A percentile compares a stretch with the other conserved stretches of the same genome.
phyloP scores from a whole-genome alignment of 2,888 invertebrate genomes.

The Gastracanthus pulcherrimus region DNA sequence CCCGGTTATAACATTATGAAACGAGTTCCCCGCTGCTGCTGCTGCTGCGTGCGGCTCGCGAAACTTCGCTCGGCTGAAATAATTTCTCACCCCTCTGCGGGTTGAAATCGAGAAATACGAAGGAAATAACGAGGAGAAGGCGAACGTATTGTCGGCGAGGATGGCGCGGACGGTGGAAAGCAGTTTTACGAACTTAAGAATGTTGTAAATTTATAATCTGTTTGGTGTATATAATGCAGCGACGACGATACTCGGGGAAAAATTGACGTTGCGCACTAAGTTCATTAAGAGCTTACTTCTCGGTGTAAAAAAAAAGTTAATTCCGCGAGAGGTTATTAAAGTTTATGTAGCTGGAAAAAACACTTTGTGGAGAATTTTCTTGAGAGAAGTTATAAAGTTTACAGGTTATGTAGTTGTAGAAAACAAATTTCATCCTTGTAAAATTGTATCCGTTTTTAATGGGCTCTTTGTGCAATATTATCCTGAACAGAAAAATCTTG shows the following conservation, averaged over 20 bases:
- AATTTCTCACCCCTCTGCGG: neutral
- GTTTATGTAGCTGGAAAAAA: conserved; percentile 16
- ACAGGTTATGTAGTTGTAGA: neutral
- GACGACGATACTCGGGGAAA: neutral
- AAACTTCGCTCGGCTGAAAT: neutral
- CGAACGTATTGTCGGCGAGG: neutral
- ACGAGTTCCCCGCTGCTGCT: neutral
- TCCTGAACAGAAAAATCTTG: neutral
- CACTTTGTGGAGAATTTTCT: neutral
- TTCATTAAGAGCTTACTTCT: neutral
- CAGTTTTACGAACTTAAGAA: neutral
- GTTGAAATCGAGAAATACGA: neutral
- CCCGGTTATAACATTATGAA: neutral
- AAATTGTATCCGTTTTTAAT: neutral
- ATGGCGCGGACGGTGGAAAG: neutral
- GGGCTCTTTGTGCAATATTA: no score
- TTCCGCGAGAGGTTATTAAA: conserved; percentile 7
- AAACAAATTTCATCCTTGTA: neutral
- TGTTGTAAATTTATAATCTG: neutral
- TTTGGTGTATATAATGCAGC: no score
- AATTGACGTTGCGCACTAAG: conserved; percentile 9
- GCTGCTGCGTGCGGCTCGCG: neutral
- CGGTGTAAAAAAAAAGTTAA: neutral
- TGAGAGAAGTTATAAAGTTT: neutral
- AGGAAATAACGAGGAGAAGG: neutral